Evolutionary conservation across 2,797 vertebrate genomes (phyloP).

Genomic region (Caiman crocodilus): DNA sequence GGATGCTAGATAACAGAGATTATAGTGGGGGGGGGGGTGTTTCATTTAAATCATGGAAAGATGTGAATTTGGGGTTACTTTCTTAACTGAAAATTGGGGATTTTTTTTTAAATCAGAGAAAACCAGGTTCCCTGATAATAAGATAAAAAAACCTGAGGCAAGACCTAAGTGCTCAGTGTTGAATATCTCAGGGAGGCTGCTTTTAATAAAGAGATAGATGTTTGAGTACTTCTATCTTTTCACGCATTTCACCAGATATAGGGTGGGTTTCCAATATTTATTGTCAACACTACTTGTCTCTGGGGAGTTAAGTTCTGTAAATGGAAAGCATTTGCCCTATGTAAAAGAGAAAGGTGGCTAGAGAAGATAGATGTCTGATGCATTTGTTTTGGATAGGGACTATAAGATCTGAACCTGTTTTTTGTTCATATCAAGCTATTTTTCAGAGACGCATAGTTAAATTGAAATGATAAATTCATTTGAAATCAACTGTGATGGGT

Average conservation of each 20-base stretch:
- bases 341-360: neutral
- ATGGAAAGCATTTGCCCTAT: neutral
- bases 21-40: too few species aligned
- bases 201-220: neutral
- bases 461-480: neutral
- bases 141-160: neutral
- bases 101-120: too few species aligned
- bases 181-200: neutral
- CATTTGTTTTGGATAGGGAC: neutral
- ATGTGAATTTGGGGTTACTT: too few species aligned
- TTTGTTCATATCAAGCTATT: neutral
- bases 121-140: too few species aligned
- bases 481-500: neutral
- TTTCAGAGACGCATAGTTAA: neutral
- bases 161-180: neutral
- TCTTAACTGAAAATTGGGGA: too few species aligned
- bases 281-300: neutral
- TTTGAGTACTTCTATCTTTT: neutral
- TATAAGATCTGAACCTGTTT: neutral
- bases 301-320: neutral
- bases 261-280: neutral
- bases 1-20: too few species aligned
- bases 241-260: neutral
- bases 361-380: neutral
- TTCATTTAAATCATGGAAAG: too few species aligned